Evolutionary conservation across 1,140 invertebrate species (phyloP), one percentile per base, ranked within the genome.

Genomic region (Drosophila pseudoobscura): DNA sequence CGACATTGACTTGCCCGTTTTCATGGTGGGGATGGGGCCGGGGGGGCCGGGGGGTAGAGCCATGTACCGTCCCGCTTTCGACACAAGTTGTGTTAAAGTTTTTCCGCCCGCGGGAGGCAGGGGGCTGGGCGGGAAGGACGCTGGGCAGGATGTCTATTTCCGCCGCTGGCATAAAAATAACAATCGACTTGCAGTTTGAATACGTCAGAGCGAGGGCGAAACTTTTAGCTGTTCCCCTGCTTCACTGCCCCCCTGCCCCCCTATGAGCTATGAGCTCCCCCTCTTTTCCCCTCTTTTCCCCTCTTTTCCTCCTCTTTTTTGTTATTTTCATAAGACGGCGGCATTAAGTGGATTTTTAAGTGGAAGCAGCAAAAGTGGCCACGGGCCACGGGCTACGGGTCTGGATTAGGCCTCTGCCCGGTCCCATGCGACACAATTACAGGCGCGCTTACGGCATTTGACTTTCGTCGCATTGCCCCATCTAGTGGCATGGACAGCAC

Each of bases 301-400:
- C 45, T 56, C 41, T 44, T 47, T 20, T 17, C 52, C 24, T 47
- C 41, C 50, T n/a, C 22, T 57, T 70, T 71, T 51, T 43, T 75
- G 73, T 75, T 87, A 68, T 59, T 55, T 60, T 45, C 55, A 41
- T 57, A 87, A 82, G 82, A 69, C 62, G 65, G 44, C 65, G 78
- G 83, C 83, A 87, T 88, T 87, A 87, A 87, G 82, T 87, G 83
- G 83, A 87, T 88, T 87, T 87, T 87, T 88, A 87, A 87, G 82
- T 85, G 82, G 77, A 78, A 85, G 82, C 80, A 78, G 74, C 74
- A 87, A 85, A 85, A 85, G 82, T 87, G 82, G 82, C 82, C 82
- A 82, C 26, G 82, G 82, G 69, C 78, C 58, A 87, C 57, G 71
- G 82, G 69, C 78, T 58, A 87, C 57, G 71, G 60, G 57, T 70